Evolutionary conservation across 2,113 vertebrate genomes (phyloP), one percentile per base, ranked within the genome.

Genomic region (Planiliza haematocheilus): DNA sequence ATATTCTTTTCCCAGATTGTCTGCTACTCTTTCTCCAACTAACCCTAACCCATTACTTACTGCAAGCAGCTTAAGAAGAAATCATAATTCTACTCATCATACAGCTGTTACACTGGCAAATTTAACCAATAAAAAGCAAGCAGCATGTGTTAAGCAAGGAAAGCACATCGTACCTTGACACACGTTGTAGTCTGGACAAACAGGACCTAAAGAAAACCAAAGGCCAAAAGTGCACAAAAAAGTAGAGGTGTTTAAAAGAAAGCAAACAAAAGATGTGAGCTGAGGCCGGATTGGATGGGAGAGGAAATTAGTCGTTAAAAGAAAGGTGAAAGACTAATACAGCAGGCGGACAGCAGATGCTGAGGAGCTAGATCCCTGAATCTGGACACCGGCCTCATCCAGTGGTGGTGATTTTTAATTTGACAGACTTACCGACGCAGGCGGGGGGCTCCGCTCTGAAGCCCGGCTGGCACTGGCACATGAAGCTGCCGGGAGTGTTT

Each of bases 401-500:
- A 20, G 58, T 39, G 36, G 71, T 30, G 49, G 17, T 50, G 69
- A 62, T 49, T 38, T 16, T 51, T 34, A 7, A 43, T 30, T 30
- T 0, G 7, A 10, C 51, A 50, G 49, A 74, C 92, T 81, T 68
- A 95, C 94, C 94, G 1, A 91, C 43, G 39, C 94, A 95, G 13
- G 89, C 86, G 0, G 81, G 58, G 30, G 81, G 49, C 49, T 90
- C 76, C 2, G 90, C 91, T 85, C 74, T 90, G 89, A 95, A 95
- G 36, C 94, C 94, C 0, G 58, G 38, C 77, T 55, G 88, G 69
- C 94, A 95, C 74, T 74, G 87, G 59, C 94, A 95, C 49, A 62
- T 58, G 62, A 93, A 95, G 77, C 93, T 93, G 12, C 94, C 94
- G 1, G 90, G 89, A 16, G 90, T 95, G 85, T 95, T 95, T 53